A percentile compares a stretch with the other conserved stretches of the same genome.
Conservation (phyloP, 2,797 vertebrate genomes). For the Morus bassanus region DNA sequence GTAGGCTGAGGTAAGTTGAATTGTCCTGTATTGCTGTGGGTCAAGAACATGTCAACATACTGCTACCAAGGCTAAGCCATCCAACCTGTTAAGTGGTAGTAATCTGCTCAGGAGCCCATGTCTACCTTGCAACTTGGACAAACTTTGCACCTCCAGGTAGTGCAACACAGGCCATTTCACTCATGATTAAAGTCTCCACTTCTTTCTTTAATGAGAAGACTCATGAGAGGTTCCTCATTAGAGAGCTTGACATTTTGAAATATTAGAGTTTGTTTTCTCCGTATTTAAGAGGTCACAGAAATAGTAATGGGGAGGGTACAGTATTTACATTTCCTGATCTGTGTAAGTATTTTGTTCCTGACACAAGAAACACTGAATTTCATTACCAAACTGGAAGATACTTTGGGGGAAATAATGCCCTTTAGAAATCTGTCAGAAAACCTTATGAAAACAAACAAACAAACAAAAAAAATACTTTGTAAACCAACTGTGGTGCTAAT, state of each 20-base stretch:
- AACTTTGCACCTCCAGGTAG: background rate
- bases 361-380: conserved; percentile 66
- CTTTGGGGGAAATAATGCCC: conserved; percentile 71
- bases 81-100: background rate
- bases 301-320: background rate
- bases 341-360: conserved; percentile 55
- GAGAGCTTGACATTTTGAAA: background rate
- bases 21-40: background rate
- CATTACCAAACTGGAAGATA: conserved; percentile 68
- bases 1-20: background rate
- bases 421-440: conserved; percentile 75
- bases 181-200: background rate
- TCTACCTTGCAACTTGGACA: background rate
- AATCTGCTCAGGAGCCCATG: background rate
- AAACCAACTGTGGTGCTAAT: conserved; percentile 69
- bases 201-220: background rate
- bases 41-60: background rate
- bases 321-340: conserved; percentile 55
- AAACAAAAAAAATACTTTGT: conserved; percentile 68
- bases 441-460: conserved; percentile 68
- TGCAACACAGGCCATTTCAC: background rate
- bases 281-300: background rate
- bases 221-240: background rate
- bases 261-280: background rate
- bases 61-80: background rate